Conservation (phyloP, 2,888 invertebrate genomes). For the Autographa gamma region DNA sequence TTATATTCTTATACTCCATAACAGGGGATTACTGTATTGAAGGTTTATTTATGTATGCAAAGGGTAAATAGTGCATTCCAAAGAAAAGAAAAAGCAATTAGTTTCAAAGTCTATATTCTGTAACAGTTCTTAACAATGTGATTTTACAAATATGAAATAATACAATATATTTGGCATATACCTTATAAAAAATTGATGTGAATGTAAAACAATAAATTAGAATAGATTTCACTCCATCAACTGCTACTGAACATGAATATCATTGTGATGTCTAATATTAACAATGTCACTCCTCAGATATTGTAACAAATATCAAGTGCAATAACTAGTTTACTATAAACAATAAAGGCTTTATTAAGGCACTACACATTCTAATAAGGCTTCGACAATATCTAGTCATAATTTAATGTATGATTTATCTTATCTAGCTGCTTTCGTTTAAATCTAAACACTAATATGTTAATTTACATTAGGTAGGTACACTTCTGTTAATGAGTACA, state of each 20-base stretch:
- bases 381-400: slow-evolving; percentile 60
- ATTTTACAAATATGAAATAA: slow-evolving; percentile 77
- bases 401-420: slow-evolving; percentile 45
- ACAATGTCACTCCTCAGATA: slow-evolving; percentile 50
- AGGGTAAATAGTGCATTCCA: slow-evolving; percentile 14
- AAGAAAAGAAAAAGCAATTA: slow-evolving; percentile 49
- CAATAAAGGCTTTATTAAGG: slow-evolving; percentile 65
- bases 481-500: slow-evolving; percentile 47
- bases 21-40: background rate
- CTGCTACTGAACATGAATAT: slow-evolving; percentile 56
- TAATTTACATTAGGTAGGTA: slow-evolving; percentile 55
- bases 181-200: slow-evolving; percentile 79
- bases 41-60: background rate
- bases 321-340: slow-evolving; percentile 55
- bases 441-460: slow-evolving; percentile 44
- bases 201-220: slow-evolving; percentile 75
- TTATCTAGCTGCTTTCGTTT: slow-evolving; percentile 67
- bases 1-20: too few relatives aligned
- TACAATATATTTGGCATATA: slow-evolving; percentile 88
- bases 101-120: slow-evolving; percentile 85
- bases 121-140: slow-evolving; percentile 88
- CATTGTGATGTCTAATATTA: slow-evolving; percentile 73
- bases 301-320: slow-evolving; percentile 61
- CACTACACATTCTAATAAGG: slow-evolving; percentile 81
- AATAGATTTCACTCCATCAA: slow-evolving; percentile 58